Conservation (phyloP, 2,888 invertebrate species). For the Choristoneura rosaceana region DNA sequence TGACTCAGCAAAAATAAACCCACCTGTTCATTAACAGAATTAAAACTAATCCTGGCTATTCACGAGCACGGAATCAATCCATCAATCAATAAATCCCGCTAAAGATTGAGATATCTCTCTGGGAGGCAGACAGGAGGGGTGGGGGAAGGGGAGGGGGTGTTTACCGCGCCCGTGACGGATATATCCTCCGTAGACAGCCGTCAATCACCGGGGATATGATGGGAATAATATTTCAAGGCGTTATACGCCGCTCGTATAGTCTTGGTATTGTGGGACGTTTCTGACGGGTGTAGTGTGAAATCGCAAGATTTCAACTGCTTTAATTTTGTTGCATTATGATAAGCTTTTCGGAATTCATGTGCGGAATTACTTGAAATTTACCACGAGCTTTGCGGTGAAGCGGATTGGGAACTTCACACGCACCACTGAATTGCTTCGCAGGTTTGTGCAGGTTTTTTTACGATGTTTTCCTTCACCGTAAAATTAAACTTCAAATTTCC, state of each 20-base stretch:
- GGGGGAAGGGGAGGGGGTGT: conserved; percentile 57
- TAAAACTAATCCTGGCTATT: conserved; percentile 44
- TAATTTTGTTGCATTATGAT: no score
- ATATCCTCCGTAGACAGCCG: conserved; percentile 82
- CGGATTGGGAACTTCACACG: no score
- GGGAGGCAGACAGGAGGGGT: conserved; percentile 54
- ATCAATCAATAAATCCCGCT: conserved; percentile 83
- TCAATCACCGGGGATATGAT: conserved; percentile 82
- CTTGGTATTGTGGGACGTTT: conserved; percentile 52
- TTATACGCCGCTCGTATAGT: conserved; percentile 53
- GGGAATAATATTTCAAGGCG: conserved; percentile 79
- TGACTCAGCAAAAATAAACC: neutral
- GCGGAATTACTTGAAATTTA: no score
- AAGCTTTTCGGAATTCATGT: no score
- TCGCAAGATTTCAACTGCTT: neutral
- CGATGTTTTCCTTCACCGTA: no score
- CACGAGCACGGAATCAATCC: conserved; percentile 69
- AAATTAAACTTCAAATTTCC: no score
- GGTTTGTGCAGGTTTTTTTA: no score
- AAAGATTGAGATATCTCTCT: conserved; percentile 83
- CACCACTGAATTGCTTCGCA: no score
- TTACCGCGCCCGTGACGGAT: conserved; percentile 80
- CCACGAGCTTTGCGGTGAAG: no score
- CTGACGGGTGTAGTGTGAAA: conserved; percentile 11
- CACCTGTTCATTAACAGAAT: conserved; percentile 27